Evolutionary conservation across 1,140 invertebrate genomes (phyloP), one percentile per base, ranked within the genome.

Genomic region (Druon quercuslanigerum): DNA sequence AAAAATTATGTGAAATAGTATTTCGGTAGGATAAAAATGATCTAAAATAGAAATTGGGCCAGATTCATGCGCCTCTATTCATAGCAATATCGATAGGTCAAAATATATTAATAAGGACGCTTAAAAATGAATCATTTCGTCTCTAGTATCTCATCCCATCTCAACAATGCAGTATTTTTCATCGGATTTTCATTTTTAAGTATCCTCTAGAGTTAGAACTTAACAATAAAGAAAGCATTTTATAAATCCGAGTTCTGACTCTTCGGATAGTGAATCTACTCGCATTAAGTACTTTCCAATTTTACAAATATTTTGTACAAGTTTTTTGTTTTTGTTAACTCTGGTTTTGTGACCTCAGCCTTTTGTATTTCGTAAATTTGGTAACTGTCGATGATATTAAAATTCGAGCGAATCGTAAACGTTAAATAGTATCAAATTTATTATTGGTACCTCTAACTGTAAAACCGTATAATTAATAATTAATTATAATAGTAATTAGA

Each of bases 381-480:
- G 52, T 19, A 54, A 54, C 16, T 16, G n/a, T 17, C 6, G 40
- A 54, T 54, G 16, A 54, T 9, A 17, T 19, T 46, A 46, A 46
- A 46, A 54, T 54, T 54, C 2, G 17, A 54, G 17, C n/a, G 17
- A 54, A n/a, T 17, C 16, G 9, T 19, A 19, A 54, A 54, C 17
- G n/a, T n/a, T 54, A 17, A 79, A 51, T 73, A 81, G 20, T 56
- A 66, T 76, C 16, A 72, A 25, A 51, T 76, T 33, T 78, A 50
- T 77, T 50, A 73, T 72, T 50, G 8, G 0, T 72, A 51, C 11
- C 46, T 50, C 12, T 50, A 72, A 51, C n/a, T 20, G 60, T 78
- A 71, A 74, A 78, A 57, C 66, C 46, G 56, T 70, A 78, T 72
- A 51, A 78, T 73, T 56, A 50, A 51, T 50, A 81, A 74, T 46